Evolutionary conservation across 2,888 invertebrate species (phyloP), one percentile per base, ranked within the genome.

Genomic region (Drosophila greeni): DNA sequence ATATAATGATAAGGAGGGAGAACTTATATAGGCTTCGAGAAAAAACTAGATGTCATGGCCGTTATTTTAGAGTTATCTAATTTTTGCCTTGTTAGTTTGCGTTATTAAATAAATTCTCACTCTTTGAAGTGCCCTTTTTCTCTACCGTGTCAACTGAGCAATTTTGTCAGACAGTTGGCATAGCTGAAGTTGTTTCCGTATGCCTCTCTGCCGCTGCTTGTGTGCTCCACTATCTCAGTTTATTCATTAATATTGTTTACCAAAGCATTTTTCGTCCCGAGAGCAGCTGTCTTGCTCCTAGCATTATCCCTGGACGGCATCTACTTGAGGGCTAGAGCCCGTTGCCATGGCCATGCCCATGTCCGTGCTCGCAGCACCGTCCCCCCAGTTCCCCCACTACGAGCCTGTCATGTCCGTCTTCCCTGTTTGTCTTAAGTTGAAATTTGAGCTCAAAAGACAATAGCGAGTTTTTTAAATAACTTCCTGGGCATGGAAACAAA

Each of bases 361-460:
- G 18, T 20, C 34, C 18, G 23, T n/a, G 20, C n/a, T 34, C n/a
- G 34, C 36, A n/a, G 11, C 23, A n/a, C 24, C 16, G 18, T 33
- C 24, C 54, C 54, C 26, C 45, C 40, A 57, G 26, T 31, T 48
- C 60, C 68, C 29, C 33, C 34, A 43, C 56, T 18, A 23, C 12
- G 26, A 47, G 31, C 72, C 75, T 81, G 83, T 85, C 85, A 77
- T 71, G 85, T 81, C 73, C 81, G 71, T 72, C 72, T 69, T 69
- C 65, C 67, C 71, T 70, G 75, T 82, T 67, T 82, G 84, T 76
- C 85, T 86, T 86, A 82, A 86, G 85, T 75, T 76, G 86, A 84
- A 86, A 85, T 82, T 85, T 82, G 83, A 85, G 86, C 82, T 79
- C 76, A 73, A 85, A 85, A 86, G 82, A 86, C 86, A 86, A 85